Evolutionary conservation across 1,140 invertebrate genomes (phyloP).

Genomic region (Drosophila punjabiensis): DNA sequence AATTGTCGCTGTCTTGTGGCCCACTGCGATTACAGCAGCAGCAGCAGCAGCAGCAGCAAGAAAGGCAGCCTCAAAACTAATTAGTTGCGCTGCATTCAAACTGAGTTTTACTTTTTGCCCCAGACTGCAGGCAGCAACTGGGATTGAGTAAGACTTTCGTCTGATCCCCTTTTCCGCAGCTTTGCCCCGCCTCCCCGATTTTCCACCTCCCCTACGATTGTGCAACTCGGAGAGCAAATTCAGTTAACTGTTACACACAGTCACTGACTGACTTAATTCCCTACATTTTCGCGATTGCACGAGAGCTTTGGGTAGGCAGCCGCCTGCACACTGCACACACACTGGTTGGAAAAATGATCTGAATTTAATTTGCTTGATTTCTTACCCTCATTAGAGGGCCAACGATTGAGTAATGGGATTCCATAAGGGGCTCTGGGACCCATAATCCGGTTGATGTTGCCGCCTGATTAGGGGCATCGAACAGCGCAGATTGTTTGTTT

Average conservation of each 20-base stretch:
- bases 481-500: slow-evolving; percentile 37
- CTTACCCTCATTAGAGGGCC: slow-evolving; percentile 14
- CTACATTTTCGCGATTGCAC: slow-evolving; percentile 67
- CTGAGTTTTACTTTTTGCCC: slow-evolving; percentile 67
- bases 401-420: slow-evolving; percentile 17
- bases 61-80: slow-evolving; percentile 70
- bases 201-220: slow-evolving; percentile 5
- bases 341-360: slow-evolving; percentile 25
- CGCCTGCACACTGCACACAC: slow-evolving; percentile 13
- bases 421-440: slow-evolving; percentile 7
- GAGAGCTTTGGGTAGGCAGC: slow-evolving; percentile 14
- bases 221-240: slow-evolving; percentile 57
- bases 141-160: slow-evolving; percentile 78
- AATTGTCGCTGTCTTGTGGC: slow-evolving; percentile 73
- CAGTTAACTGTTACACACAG: slow-evolving; percentile 79
- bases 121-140: slow-evolving; percentile 35
- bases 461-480: slow-evolving; percentile 36
- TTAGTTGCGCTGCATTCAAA: slow-evolving; percentile 76
- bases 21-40: slow-evolving; percentile 59
- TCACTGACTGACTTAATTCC: slow-evolving; percentile 80
- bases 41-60: slow-evolving; percentile 11
- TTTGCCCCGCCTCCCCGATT: slow-evolving; percentile 2
- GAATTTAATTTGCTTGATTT: slow-evolving; percentile 8
- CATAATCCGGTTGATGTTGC: slow-evolving; percentile 43
- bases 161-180: slow-evolving; percentile 26